Conservation (phyloP, 1,140 invertebrate species). For the Ridgeia piscesae region DNA sequence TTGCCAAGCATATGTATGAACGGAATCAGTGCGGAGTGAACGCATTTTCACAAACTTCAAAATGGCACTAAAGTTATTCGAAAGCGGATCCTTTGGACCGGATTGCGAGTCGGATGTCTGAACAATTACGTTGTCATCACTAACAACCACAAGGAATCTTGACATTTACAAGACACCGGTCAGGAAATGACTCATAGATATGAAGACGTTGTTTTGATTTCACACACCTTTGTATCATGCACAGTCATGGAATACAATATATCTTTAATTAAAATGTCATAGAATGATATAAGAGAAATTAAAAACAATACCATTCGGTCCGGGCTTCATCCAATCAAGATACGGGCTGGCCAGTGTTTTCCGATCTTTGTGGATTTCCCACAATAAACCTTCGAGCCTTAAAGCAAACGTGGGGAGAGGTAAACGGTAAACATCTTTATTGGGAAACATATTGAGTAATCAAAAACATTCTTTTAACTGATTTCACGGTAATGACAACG, state of each 20-base stretch:
- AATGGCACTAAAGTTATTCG: no score
- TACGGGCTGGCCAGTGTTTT: constrained; percentile 6
- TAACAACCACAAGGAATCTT: no score
- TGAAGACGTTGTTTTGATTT: neutral
- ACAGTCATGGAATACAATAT: neutral
- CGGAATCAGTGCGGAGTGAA: no score
- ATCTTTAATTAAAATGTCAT: no score
- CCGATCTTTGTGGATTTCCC: constrained; percentile 15
- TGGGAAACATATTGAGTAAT: neutral
- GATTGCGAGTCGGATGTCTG: no score
- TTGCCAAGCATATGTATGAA: no score
- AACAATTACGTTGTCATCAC: neutral
- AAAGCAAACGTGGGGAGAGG: neutral
- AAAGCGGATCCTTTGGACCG: no score
- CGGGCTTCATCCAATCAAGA: constrained; percentile 12
- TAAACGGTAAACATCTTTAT: neutral
- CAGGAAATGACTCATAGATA: neutral
- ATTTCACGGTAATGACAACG: no score
- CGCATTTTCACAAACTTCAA: no score
- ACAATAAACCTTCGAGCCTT: constrained; percentile 14
- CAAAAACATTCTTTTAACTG: no score
- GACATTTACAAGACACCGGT: neutral
- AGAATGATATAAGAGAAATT: no score
- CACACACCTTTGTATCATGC: neutral
- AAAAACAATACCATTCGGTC: neutral